Evolutionary conservation across 2,888 invertebrate species (phyloP), one percentile per base, ranked within the genome.

Genomic region (Cryptocephalus primarius): DNA sequence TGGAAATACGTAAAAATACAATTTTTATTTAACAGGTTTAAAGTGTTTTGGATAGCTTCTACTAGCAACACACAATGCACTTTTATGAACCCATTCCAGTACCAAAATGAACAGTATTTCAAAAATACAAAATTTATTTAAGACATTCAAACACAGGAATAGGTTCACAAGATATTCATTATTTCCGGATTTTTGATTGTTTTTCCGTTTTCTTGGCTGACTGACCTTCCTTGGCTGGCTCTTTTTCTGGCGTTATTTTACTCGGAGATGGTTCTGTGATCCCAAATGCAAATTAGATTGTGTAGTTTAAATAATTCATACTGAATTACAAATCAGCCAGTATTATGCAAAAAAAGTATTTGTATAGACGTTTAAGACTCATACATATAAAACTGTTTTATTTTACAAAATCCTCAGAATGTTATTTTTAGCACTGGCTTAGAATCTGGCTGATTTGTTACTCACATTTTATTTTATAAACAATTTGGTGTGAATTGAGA

Each of bases 161-260:
- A 48, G 49, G 45, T 43, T 48, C 51, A 48, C 44, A 40, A 33
- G 14, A 33, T 48, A 45, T 50, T 50, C 43, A 48, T 45, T 50
- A 43, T 46, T 51, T 44, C 13, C 42, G 39, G 14, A 36, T 33
- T 44, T 46, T 51, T 34, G 22, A 22, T 22, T 48, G 42, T 45
- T 52, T 50, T 44, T 52, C 51, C 44, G 46, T 44, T 45, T 45
- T 47, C 38, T 47, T 39, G 13, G 49, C 11, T 40, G 54, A 55
- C 54, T 54, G 49, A 53, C 51, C 49, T 53, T 61, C 54, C 36
- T 47, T 11, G 14, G 48, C 49, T 45, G 56, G 45, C 47, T 54
- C 46, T 49, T 52, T 56, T 45, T 56, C 53, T 55, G 67, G 59
- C 56, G 66, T 66, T 48, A 60, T 51, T 49, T 69, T 71, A 47